These are phyloP conservation scores for Capromys pilorides DNA, from an alignment of 2,797 vertebrate genomes.

Conservation along the genomic window DNA sequence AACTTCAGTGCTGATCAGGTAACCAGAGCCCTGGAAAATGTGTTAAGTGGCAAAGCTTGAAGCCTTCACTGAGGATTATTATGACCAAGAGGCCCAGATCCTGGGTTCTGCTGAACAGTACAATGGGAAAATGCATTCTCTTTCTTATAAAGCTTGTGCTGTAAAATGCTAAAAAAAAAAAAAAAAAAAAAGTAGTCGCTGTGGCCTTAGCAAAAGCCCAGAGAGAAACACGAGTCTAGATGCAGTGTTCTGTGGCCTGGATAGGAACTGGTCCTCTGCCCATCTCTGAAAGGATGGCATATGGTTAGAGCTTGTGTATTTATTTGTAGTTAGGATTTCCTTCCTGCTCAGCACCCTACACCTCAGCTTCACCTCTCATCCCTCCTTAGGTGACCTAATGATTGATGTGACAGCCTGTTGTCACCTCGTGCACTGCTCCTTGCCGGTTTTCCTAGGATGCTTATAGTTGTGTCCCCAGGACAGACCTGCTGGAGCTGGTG, in stretches of 20 bases:
- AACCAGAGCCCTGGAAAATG: too few relatives aligned
- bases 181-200: neutral
- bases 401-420: too few relatives aligned
- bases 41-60: too few relatives aligned
- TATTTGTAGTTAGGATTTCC: neutral
- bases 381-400: neutral
- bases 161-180: too few relatives aligned
- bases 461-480: rapidly evolving
- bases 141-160: too few relatives aligned
- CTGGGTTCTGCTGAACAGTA: too few relatives aligned
- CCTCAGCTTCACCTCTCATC: neutral
- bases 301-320: neutral
- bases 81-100: too few relatives aligned
- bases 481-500: neutral
- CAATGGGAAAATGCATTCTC: too few relatives aligned
- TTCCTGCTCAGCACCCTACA: neutral
- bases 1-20: too few relatives aligned
- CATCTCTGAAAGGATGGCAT: neutral
- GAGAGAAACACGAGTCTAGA: neutral
- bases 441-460: neutral
- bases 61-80: too few relatives aligned
- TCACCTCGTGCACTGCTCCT: neutral
- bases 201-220: neutral
- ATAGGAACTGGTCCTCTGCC: neutral
- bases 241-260: neutral